phyloP scores from a whole-genome alignment of 2,113 vertebrate species.

The Ceratotherium simum region DNA sequence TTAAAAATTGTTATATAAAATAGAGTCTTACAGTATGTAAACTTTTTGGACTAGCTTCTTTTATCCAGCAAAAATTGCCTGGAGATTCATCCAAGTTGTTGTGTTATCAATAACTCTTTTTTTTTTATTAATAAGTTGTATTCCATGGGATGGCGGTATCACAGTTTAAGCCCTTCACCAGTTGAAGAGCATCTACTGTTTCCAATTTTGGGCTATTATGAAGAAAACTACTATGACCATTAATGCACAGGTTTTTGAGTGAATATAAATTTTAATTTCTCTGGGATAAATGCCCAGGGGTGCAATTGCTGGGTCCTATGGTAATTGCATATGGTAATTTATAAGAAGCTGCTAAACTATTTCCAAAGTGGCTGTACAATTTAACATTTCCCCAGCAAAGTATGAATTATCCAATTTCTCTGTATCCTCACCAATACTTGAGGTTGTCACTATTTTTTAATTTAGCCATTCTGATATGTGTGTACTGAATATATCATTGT shows the following conservation, averaged over 20 bases:
- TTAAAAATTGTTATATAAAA: neutral
- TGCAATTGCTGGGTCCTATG: neutral
- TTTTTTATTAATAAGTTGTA: neutral
- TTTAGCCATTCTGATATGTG: neutral
- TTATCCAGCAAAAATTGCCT: neutral
- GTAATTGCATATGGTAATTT: neutral
- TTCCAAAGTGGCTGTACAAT: neutral
- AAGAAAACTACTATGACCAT: neutral
- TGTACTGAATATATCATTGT: neutral
- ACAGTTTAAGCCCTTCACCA: neutral
- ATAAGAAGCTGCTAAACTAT: neutral
- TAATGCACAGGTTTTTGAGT: neutral
- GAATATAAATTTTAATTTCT: neutral
- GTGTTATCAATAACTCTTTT: neutral
- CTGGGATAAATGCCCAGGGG: neutral
- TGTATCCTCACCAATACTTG: neutral
- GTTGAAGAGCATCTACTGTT: neutral
- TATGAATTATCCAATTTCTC: neutral
- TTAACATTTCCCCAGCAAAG: neutral
- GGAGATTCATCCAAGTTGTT: neutral
- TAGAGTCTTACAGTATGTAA: neutral
- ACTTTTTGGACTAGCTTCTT: neutral
- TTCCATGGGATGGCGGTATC: neutral
- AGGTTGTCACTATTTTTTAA: neutral
- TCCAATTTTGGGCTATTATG: neutral